Percentiles rank a stretch among this genome's conserved stretches.
phyloP scores from a whole-genome alignment of 1,140 invertebrate species.

The Chlorops oryzae region DNA sequence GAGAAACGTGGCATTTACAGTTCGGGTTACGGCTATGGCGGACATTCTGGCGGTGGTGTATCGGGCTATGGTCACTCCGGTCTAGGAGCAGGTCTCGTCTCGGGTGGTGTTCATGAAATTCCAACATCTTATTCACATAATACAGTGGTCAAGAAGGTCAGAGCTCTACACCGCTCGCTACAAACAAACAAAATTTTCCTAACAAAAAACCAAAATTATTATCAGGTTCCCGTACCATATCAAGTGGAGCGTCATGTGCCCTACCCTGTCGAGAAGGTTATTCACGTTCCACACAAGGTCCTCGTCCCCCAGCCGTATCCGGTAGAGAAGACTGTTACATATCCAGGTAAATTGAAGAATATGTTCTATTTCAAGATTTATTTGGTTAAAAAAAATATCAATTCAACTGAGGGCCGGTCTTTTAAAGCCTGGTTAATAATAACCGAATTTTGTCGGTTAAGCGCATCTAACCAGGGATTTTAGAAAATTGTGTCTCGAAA shows the following conservation, averaged over 20 bases:
- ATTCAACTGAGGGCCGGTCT: no score
- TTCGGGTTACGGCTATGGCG: slow-evolving; percentile 34
- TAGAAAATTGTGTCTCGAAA: no score
- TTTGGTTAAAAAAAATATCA: no score
- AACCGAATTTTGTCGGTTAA: no score
- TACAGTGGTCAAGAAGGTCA: slow-evolving; percentile 51
- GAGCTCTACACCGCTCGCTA: no score
- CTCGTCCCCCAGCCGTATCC: slow-evolving; percentile 60
- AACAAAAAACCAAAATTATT: no score
- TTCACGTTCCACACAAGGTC: slow-evolving; percentile 58
- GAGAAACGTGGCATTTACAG: slow-evolving; percentile 63
- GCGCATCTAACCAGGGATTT: no score
- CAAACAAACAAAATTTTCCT: no score
- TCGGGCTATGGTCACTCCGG: slow-evolving; percentile 14
- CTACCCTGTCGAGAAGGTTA: slow-evolving; percentile 58
- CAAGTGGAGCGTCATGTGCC: slow-evolving; percentile 59
- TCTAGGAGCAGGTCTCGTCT: not conserved
- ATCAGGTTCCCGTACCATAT: slow-evolving; percentile 60
- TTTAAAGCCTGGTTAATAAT: no score
- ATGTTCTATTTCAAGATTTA: no score
- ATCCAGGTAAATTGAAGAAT: no score
- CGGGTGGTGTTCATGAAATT: slow-evolving; percentile 17
- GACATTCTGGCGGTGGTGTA: slow-evolving; percentile 18
- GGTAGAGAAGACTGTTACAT: slow-evolving; percentile 55
- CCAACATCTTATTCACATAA: slow-evolving; percentile 11